Evolutionary conservation across 2,113 vertebrate species (phyloP).

Genomic region (Heteronetta atricapilla): DNA sequence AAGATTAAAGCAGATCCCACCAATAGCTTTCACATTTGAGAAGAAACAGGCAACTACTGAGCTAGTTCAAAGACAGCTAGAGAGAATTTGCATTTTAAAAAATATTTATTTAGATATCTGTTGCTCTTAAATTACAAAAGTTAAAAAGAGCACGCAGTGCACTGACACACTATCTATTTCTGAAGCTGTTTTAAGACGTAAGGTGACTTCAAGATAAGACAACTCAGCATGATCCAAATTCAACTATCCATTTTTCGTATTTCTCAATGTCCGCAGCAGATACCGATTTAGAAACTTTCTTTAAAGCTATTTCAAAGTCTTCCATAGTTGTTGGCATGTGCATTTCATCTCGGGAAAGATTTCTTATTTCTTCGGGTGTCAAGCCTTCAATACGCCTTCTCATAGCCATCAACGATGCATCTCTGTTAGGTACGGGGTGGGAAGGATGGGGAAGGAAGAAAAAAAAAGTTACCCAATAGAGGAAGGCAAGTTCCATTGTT

Average conservation of each 20-base stretch:
- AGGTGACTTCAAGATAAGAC: slow-evolving; percentile 57
- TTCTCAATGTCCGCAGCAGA: slow-evolving; percentile 94
- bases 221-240: slow-evolving; percentile 94
- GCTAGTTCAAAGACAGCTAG: not conserved
- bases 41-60: not conserved
- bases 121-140: slow-evolving; percentile 74
- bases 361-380: slow-evolving; percentile 95
- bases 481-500: not conserved
- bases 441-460: not conserved
- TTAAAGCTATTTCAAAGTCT: slow-evolving; percentile 94
- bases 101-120: slow-evolving; percentile 74
- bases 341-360: slow-evolving; percentile 96
- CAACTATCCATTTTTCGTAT: slow-evolving; percentile 96
- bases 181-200: slow-evolving; percentile 68
- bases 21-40: not conserved
- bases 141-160: slow-evolving; percentile 76
- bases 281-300: slow-evolving; percentile 97
- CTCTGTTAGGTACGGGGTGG: slow-evolving; percentile 72
- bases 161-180: slow-evolving; percentile 66
- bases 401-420: slow-evolving; percentile 98
- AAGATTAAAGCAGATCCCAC: not conserved
- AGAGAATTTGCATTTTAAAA: slow-evolving; percentile 65
- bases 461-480: not conserved
- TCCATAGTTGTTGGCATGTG: slow-evolving; percentile 99
- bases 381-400: slow-evolving; percentile 95